Conservation (phyloP, 2,113 vertebrate species). For the Cyanoramphus novaezelandiae region DNA sequence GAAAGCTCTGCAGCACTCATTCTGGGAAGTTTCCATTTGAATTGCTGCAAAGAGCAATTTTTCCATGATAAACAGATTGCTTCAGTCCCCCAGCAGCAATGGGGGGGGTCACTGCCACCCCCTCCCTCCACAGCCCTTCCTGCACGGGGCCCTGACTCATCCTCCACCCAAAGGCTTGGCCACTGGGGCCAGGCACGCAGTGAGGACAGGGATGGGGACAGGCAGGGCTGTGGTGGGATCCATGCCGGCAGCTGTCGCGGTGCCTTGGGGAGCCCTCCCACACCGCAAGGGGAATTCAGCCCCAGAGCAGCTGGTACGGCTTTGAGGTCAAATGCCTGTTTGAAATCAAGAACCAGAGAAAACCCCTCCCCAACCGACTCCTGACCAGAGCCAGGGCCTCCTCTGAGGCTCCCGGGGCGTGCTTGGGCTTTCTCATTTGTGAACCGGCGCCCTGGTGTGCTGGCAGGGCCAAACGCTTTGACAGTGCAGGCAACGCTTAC, state of each 20-base stretch:
- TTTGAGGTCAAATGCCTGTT: neutral
- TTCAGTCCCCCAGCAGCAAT: constrained; percentile 48
- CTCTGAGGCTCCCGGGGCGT: fast-evolving
- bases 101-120: neutral
- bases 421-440: neutral
- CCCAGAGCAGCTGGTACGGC: neutral
- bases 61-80: constrained; percentile 66
- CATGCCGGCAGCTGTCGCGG: fast-evolving
- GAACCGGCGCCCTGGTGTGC: fast-evolving
- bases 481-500: fast-evolving
- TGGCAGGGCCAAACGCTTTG: fast-evolving
- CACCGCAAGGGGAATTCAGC: neutral
- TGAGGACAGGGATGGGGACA: neutral
- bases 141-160: constrained; percentile 48
- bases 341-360: neutral
- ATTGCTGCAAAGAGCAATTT: constrained; percentile 54
- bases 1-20: constrained; percentile 62
- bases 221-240: fast-evolving
- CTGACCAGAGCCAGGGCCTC: neutral
- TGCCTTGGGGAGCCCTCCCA: neutral
- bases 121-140: neutral
- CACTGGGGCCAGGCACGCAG: fast-evolving
- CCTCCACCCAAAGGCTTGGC: neutral
- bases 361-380: neutral
- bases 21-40: constrained; percentile 68